Evolutionary conservation across 2,888 invertebrate species (phyloP).

Genomic region (Mimas tiliae): DNA sequence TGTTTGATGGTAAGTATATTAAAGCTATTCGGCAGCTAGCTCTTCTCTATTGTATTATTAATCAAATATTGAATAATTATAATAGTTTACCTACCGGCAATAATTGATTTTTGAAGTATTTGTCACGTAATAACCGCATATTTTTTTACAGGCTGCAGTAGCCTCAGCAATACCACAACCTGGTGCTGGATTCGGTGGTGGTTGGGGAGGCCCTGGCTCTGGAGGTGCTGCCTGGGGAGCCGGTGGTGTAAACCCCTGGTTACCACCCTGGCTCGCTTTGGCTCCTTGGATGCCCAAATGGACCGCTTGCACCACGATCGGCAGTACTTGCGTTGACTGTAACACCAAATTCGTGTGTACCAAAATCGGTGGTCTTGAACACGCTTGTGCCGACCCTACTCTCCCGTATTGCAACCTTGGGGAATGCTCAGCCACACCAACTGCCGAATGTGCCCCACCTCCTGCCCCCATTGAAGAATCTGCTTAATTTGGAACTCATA

Average conservation of each 20-base stretch:
- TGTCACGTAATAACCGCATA: background rate
- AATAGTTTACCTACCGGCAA: too few species aligned
- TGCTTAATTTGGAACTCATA: background rate
- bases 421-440: conserved; percentile 74
- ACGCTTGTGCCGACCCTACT: conserved; percentile 68
- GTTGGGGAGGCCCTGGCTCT: conserved; percentile 20
- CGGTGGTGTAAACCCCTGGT: conserved; percentile 61
- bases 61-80: too few species aligned
- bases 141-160: conserved; percentile 55
- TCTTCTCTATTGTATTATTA: background rate
- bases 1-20: conserved; percentile 66
- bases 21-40: background rate
- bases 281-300: conserved; percentile 75
- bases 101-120: background rate
- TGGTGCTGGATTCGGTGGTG: conserved; percentile 39
- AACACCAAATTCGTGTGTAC: conserved; percentile 70
- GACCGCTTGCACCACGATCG: conserved; percentile 65
- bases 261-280: conserved; percentile 72
- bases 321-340: conserved; percentile 66
- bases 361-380: conserved; percentile 67
- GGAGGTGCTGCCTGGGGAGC: conserved; percentile 38
- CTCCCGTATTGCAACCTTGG: conserved; percentile 76
- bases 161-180: conserved; percentile 60
- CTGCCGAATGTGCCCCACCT: conserved; percentile 61
- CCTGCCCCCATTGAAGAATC: conserved; percentile 37